Evolutionary conservation across 2,113 vertebrate species (phyloP).

Genomic region (Pelecanus crispus): DNA sequence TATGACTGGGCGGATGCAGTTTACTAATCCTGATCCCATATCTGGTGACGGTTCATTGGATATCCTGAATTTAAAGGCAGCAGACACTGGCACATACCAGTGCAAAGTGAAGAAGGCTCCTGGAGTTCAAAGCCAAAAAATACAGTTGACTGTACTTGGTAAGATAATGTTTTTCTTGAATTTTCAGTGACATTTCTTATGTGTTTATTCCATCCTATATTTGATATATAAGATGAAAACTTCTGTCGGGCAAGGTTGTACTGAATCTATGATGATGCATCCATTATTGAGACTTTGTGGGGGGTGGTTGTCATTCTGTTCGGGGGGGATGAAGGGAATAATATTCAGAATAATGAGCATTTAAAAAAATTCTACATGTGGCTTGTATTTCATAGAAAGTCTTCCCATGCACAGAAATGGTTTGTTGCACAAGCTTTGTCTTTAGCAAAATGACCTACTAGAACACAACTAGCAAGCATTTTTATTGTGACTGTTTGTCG

Average conservation of each 20-base stretch:
- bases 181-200: not conserved
- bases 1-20: conserved; percentile 83
- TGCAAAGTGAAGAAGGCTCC: conserved; percentile 97
- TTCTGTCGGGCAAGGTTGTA: not conserved
- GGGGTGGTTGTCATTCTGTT: not conserved
- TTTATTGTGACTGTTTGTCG: not conserved
- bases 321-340: not conserved
- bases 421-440: not conserved
- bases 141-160: conserved; percentile 90
- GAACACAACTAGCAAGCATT: not conserved
- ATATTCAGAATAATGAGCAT: not conserved
- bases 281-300: not conserved
- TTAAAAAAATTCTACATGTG: not conserved
- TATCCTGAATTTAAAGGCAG: conserved; percentile 78
- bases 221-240: not conserved
- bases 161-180: conserved; percentile 33
- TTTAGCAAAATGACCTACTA: not conserved
- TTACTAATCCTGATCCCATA: conserved; percentile 80
- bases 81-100: conserved; percentile 88
- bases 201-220: not conserved
- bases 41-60: conserved; percentile 90
- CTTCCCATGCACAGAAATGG: not conserved
- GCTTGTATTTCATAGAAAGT: not conserved
- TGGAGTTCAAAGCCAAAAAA: conserved; percentile 82
- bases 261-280: not conserved